These are phyloP conservation scores for Pterostichus niger DNA, from an alignment of 2,888 invertebrate species.

Conservation along the genomic window DNA sequence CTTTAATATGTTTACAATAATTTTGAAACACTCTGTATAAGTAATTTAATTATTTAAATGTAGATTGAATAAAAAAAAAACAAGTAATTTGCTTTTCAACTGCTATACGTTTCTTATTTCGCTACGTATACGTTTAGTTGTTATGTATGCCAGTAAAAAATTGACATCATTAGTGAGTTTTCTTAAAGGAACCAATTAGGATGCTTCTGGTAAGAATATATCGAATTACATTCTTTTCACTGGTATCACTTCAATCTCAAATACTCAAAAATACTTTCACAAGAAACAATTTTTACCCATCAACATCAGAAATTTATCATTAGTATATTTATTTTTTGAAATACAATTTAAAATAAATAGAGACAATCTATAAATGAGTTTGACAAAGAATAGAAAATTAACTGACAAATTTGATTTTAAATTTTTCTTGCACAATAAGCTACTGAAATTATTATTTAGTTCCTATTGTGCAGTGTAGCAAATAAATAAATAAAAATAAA, in stretches of 20 bases:
- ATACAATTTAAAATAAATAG: background rate
- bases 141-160: slow-evolving; percentile 15
- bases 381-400: no score
- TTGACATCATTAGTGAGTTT: slow-evolving; percentile 39
- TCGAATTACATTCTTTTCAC: slow-evolving; percentile 46
- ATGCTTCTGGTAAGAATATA: slow-evolving; percentile 38
- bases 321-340: background rate
- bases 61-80: background rate
- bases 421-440: no score
- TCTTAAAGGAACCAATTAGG: slow-evolving; percentile 38
- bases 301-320: background rate
- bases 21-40: no score
- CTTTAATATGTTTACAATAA: no score
- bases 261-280: slow-evolving; percentile 1
- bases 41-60: no score
- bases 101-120: slow-evolving; percentile 20
- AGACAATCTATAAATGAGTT: no score
- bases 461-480: no score
- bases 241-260: slow-evolving; percentile 39
- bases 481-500: no score
- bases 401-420: no score
- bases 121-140: background rate
- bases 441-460: no score
- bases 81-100: slow-evolving; percentile 32
- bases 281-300: background rate